Percentiles rank a stretch among this genome's conserved stretches.
These are phyloP conservation scores for Drosophila rufa DNA, from an alignment of 1,140 invertebrate genomes.

Conservation along the genomic window DNA sequence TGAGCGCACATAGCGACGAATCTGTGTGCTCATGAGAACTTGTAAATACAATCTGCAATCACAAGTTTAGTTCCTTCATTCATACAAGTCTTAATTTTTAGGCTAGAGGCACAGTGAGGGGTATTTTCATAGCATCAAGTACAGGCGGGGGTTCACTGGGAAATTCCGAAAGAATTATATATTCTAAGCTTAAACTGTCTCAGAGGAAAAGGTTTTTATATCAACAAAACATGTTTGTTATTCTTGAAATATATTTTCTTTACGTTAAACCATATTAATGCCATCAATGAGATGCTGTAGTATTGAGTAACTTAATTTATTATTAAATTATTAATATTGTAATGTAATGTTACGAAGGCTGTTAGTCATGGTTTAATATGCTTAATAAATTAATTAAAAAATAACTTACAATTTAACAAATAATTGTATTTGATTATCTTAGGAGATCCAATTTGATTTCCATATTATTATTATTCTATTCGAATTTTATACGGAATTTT, in stretches of 20 bases:
- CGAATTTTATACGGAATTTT: too few relatives aligned
- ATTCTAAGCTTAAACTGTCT: too few relatives aligned
- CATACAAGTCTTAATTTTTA: slow-evolving; percentile 27
- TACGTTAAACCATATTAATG: too few relatives aligned
- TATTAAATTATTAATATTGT: background rate
- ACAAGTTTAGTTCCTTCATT: slow-evolving; percentile 29
- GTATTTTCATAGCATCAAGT: background rate
- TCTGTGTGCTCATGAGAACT: slow-evolving; percentile 44
- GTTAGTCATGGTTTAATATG: too few relatives aligned
- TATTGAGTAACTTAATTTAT: background rate
- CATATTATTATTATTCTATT: too few relatives aligned
- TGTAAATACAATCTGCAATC: slow-evolving; percentile 36
- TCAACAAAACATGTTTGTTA: too few relatives aligned
- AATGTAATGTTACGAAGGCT: background rate
- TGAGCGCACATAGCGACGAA: slow-evolving; percentile 36
- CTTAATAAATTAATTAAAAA: too few relatives aligned
- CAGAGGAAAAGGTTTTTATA: too few relatives aligned
- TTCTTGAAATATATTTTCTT: too few relatives aligned
- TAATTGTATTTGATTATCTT: slow-evolving; percentile 3
- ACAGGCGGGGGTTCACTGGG: too few relatives aligned
- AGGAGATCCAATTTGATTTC: background rate
- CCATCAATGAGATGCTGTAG: too few relatives aligned
- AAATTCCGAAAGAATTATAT: too few relatives aligned
- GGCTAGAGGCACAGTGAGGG: slow-evolving; percentile 19
- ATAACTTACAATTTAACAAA: background rate